Conservation (phyloP, 2,113 vertebrate species). For the Dasyurus viverrinus region DNA sequence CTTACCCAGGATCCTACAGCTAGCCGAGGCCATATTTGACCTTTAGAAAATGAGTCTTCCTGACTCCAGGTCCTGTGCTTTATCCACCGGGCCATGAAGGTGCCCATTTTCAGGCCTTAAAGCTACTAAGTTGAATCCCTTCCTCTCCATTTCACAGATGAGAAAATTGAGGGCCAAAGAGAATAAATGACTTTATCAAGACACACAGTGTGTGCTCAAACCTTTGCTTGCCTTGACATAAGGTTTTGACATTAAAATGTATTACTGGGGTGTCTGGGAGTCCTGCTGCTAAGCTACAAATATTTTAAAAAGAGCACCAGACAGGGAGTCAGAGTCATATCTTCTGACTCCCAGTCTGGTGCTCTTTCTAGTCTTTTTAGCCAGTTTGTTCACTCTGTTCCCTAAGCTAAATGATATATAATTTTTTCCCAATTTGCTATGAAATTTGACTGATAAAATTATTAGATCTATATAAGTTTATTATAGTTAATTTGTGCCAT, state of each 20-base stretch:
- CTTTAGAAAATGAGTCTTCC: neutral
- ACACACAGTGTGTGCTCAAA: neutral
- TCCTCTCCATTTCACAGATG: neutral
- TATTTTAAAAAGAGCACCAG: neutral
- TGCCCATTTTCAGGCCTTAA: neutral
- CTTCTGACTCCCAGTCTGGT: too few species aligned
- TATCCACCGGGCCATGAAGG: neutral
- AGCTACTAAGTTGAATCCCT: neutral
- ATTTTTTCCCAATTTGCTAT: conserved; percentile 66
- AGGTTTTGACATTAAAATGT: too few species aligned
- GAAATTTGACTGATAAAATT: conserved; percentile 63
- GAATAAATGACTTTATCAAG: neutral
- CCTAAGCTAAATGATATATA: conserved; percentile 60
- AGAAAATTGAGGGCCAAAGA: neutral
- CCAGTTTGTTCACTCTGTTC: conserved; percentile 52
- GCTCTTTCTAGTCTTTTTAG: too few species aligned
- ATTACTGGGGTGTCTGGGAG: too few species aligned
- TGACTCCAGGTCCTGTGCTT: neutral
- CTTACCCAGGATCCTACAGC: neutral
- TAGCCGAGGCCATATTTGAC: neutral
- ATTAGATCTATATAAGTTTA: conserved; percentile 67
- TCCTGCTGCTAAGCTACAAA: neutral
- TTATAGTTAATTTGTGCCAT: conserved; percentile 54
- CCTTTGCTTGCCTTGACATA: neutral
- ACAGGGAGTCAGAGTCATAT: neutral